Base-by-base conservation (phyloP, 2,797 vertebrate species). In the Babyrousa celebensis region DNA sequence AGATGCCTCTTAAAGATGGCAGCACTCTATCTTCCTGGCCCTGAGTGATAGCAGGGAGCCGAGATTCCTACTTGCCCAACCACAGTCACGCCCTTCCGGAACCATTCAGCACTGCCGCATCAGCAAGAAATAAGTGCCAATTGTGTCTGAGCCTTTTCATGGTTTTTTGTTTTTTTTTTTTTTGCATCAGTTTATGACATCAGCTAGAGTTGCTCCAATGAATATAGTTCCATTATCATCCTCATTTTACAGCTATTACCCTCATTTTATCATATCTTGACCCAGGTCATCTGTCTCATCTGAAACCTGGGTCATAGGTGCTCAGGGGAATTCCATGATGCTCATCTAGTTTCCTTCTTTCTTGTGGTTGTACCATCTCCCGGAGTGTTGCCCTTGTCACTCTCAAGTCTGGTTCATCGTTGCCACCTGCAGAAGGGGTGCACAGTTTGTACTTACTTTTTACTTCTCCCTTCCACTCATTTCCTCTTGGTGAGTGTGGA, bases 31-130 rank as follows among this genome's bases (percentile, higher is more conserved):
- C 27, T 7, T 32, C 6, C n/a, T 43, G 54, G 18, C 12, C 83
- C 18, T 52, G 40, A 78, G 7, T 58, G 62, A n/a, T 7, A 16
- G 65, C 7, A 0, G 2, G 27, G 54, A 70, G 14, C 11, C 0
- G 11, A 86, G 17, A 12, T 3, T 2, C 17, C 9, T 48, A 43
- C 29, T 62, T 40, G 25, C 10, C 36, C n/a, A 17, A 12, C 17
- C 32, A 5, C 20, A 70, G 70, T 72, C 80, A 72, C 1, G 12
- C 6, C 7, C 6, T 1, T 86, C 70, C 62, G 84, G 79, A 72
- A 36, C 23, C 48, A 6, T 56, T 56, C 5, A 5, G 20, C 6
- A 18, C 29, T 21, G 27, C 20, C 32, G 3, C 10, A 11, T 80
- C 56, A 16, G 20, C 25, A 72, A 67, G 88, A 77, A 56, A 1